A percentile compares a stretch with the other conserved stretches of the same genome.
These are phyloP conservation scores for Marronus borbonicus DNA, from an alignment of 2,888 invertebrate genomes.

Conservation along the genomic window DNA sequence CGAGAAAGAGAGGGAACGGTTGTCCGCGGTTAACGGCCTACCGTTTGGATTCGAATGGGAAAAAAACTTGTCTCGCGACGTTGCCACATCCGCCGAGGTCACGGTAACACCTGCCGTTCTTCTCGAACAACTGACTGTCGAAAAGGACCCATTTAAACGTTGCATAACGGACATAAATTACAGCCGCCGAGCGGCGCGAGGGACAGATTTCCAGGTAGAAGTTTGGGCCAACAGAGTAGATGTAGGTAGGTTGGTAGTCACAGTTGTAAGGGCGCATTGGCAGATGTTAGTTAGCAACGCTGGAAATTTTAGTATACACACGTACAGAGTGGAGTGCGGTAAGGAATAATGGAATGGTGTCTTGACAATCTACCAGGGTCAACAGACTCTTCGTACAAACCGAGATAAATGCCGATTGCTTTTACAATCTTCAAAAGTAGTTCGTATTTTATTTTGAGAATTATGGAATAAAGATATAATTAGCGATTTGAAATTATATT, in stretches of 20 bases:
- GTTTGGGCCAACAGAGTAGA: slow-evolving; percentile 21
- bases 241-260: slow-evolving; percentile 25
- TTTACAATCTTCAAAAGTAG: background rate
- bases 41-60: slow-evolving; percentile 37
- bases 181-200: slow-evolving; percentile 22
- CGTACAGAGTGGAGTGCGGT: slow-evolving; percentile 14
- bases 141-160: slow-evolving; percentile 43
- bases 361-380: slow-evolving; percentile 36
- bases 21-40: slow-evolving; percentile 45
- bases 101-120: slow-evolving; percentile 52
- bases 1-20: slow-evolving; percentile 33
- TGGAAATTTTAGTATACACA: slow-evolving; percentile 41
- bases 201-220: slow-evolving; percentile 44
- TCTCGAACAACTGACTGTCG: slow-evolving; percentile 45
- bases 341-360: slow-evolving; percentile 43
- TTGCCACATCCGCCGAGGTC: slow-evolving; percentile 52
- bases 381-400: slow-evolving; percentile 21
- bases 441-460: background rate
- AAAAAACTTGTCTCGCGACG: slow-evolving; percentile 46
- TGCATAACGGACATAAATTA: slow-evolving; percentile 27
- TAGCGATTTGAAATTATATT: too few species aligned
- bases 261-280: slow-evolving; percentile 28
- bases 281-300: slow-evolving; percentile 44
- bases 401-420: background rate
- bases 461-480: too few species aligned